Evolutionary conservation across 1,140 invertebrate genomes (phyloP), one percentile per base, ranked within the genome.

Genomic region (Tetramorium parvispinum): DNA sequence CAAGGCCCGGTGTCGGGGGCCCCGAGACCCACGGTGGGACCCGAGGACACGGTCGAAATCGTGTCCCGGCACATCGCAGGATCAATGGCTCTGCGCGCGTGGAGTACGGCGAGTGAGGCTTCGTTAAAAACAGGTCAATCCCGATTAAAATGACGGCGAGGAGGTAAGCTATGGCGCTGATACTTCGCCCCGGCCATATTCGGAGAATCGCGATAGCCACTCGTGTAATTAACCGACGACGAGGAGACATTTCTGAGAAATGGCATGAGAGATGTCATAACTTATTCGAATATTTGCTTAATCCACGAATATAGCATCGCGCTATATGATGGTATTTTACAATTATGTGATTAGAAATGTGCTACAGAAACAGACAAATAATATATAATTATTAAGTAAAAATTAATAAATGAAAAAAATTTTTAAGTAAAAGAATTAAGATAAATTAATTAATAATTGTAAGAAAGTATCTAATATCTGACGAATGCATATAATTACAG

Each of bases 1-100:
- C 92, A 93, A 91, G 87, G 88, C 88, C 89, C 89, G 87, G 85
- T 91, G 92, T 91, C 88, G 68, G 66, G n/a, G 61, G 32, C 27
- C 43, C 27, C 18, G 27, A n/a, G 46, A 40, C 53, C 87, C 81
- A 55, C 82, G 68, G 65, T 70, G 76, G 68, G 85, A 82, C 85
- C 55, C 51, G 77, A 81, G 87, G 88, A 89, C 88, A 89, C 65
- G 87, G 78, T 73, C 76, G 43, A 55, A 89, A 53, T 66, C 88
- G 88, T 89, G 88, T 89, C 85, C 88, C 85, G 66, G 7, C 59
- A 43, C 55, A 55, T 24, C 75, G 21, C 78, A 88, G 79, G 88
- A 90, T 88, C 88, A 90, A 90, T 78, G 88, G 86, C 89, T 89
- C 46, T 70, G 43, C 70, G 63, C 76, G 85, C 43, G 86, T 76